These are phyloP conservation scores for Dinothrombium tinctorium DNA, from an alignment of 1,140 invertebrate species.

Conservation along the genomic window DNA sequence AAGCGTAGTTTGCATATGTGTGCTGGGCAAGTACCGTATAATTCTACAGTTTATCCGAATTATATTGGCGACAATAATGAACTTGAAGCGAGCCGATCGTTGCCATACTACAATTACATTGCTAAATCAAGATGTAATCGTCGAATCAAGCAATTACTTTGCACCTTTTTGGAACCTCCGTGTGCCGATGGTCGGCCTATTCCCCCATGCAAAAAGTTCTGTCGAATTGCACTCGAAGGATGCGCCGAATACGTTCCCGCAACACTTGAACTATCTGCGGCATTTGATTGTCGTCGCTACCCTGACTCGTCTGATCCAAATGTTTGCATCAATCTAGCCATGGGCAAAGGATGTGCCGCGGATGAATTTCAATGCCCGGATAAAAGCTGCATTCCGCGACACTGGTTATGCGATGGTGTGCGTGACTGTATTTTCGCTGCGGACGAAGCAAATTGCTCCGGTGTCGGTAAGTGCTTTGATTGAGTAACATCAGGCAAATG, in stretches of 20 bases:
- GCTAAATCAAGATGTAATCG: slow-evolving; percentile 33
- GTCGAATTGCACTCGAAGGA: slow-evolving; percentile 32
- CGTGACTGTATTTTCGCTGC: slow-evolving; percentile 18
- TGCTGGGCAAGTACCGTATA: slow-evolving; percentile 34
- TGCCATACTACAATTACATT: slow-evolving; percentile 29
- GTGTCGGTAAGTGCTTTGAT: slow-evolving; percentile 9
- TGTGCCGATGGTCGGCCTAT: slow-evolving; percentile 32
- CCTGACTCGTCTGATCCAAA: slow-evolving; percentile 25
- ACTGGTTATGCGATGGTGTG: slow-evolving; percentile 13
- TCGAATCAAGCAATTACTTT: slow-evolving; percentile 32
- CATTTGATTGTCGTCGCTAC: slow-evolving; percentile 34
- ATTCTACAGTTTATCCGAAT: slow-evolving; percentile 27
- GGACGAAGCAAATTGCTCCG: slow-evolving; percentile 24
- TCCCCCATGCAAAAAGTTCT: slow-evolving; percentile 35
- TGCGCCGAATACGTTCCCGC: slow-evolving; percentile 33
- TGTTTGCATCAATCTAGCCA: slow-evolving; percentile 23
- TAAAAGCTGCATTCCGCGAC: slow-evolving; percentile 11
- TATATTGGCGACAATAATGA: slow-evolving; percentile 19
- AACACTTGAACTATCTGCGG: slow-evolving; percentile 25
- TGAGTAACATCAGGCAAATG: too few relatives aligned
- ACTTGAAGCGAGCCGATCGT: slow-evolving; percentile 21
- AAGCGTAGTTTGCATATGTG: slow-evolving; percentile 19
- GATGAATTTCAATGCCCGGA: slow-evolving; percentile 14
- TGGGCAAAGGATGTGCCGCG: slow-evolving; percentile 15
- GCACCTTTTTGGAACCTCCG: slow-evolving; percentile 36